Conservation (phyloP, 1,140 invertebrate species). For the Lineus longissimus region DNA sequence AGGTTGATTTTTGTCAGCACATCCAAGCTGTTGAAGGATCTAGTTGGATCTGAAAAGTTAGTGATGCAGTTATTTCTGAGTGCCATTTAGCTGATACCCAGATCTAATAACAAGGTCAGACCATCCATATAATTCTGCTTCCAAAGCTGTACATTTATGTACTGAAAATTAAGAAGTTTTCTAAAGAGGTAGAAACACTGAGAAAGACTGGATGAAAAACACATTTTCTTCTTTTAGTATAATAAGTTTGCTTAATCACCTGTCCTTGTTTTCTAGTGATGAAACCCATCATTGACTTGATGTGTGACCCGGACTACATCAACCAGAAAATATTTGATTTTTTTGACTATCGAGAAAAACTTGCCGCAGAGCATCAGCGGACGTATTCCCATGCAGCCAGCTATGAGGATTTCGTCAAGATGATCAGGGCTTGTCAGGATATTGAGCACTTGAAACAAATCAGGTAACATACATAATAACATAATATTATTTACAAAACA, state of each 20-base stretch:
- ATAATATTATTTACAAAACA: constrained; percentile 14
- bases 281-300: constrained; percentile 73
- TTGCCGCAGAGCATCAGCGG: constrained; percentile 70
- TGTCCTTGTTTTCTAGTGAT: constrained; percentile 63
- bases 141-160: too few species aligned
- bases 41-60: too few species aligned
- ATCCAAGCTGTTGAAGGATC: not conserved
- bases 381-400: constrained; percentile 84
- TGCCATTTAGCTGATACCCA: too few species aligned
- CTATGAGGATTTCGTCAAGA: constrained; percentile 82
- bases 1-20: constrained; percentile 28
- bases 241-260: not conserved
- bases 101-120: too few species aligned
- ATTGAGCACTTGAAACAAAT: constrained; percentile 79
- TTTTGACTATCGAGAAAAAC: constrained; percentile 69
- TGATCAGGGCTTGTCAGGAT: constrained; percentile 76
- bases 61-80: too few species aligned
- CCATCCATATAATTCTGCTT: too few species aligned
- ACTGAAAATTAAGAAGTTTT: too few species aligned
- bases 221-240: not conserved
- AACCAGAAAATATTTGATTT: constrained; percentile 82
- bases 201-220: too few species aligned
- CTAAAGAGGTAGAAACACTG: too few species aligned
- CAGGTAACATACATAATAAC: constrained; percentile 60
- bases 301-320: constrained; percentile 87